Evolutionary conservation across 2,797 vertebrate genomes (phyloP).

Genomic region (Paratrypauchen microcephalus): DNA sequence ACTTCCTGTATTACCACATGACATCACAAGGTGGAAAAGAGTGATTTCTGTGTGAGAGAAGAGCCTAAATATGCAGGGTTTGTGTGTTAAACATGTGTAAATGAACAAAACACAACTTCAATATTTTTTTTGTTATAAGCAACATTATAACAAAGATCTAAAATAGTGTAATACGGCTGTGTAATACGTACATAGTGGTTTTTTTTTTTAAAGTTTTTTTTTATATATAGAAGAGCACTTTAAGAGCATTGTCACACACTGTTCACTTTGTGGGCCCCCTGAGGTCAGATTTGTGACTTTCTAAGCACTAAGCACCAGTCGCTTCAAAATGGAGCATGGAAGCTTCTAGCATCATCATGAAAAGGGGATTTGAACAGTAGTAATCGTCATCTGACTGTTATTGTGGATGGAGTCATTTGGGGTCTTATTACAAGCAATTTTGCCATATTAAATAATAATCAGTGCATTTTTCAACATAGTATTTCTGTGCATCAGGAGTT

Average conservation of each 20-base stretch:
- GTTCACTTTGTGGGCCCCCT: not conserved
- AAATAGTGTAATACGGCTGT: too few relatives aligned
- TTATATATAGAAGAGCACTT: too few relatives aligned
- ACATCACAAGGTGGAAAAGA: too few relatives aligned
- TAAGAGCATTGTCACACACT: slow-evolving; percentile 4
- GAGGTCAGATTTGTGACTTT: slow-evolving; percentile 13
- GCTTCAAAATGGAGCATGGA: slow-evolving; percentile 5
- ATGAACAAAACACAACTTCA: too few relatives aligned
- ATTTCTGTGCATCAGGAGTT: not conserved
- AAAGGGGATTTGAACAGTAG: not conserved
- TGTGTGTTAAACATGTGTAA: too few relatives aligned
- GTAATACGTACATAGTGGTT: slow-evolving; percentile 12
- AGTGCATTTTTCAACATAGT: not conserved
- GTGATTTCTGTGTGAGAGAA: too few relatives aligned
- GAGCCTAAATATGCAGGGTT: too few relatives aligned
- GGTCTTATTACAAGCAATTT: not conserved
- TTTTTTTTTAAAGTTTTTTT: too few relatives aligned
- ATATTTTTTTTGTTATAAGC: too few relatives aligned
- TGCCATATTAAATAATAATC: not conserved
- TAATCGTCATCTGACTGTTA: not conserved
- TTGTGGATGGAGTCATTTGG: not conserved
- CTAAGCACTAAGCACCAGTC: slow-evolving; percentile 7
- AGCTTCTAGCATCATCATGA: not conserved
- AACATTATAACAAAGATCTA: too few relatives aligned
- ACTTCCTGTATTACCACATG: too few relatives aligned